A percentile compares a stretch with the other conserved stretches of the same genome.
phyloP scores from a whole-genome alignment of 2,888 invertebrate species.

The Platycheirus albimanus region DNA sequence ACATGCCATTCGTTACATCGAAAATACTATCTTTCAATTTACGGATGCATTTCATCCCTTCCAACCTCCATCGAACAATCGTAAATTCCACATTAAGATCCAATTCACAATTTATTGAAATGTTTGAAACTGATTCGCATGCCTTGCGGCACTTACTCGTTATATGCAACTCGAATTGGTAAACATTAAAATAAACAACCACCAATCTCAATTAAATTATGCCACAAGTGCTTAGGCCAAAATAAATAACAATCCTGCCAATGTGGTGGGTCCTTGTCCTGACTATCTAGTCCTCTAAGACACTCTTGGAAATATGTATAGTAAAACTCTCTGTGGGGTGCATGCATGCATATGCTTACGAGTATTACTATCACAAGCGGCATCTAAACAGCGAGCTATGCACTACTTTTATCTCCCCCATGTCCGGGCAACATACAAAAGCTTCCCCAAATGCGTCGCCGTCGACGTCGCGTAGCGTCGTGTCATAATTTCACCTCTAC shows the following conservation, averaged over 20 bases:
- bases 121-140: conserved; percentile 66
- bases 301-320: conserved; percentile 57
- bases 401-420: conserved; percentile 64
- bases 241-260: conserved; percentile 68
- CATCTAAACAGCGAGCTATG: conserved; percentile 55
- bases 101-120: conserved; percentile 65
- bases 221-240: conserved; percentile 68
- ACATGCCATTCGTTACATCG: too few relatives aligned
- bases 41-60: background rate
- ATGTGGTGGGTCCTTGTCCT: conserved; percentile 66
- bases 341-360: conserved; percentile 9
- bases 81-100: conserved; percentile 55
- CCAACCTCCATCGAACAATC: conserved; percentile 3
- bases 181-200: conserved; percentile 57
- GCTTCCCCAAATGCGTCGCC: conserved; percentile 66
- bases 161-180: conserved; percentile 26
- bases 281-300: conserved; percentile 32
- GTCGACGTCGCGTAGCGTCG: too few relatives aligned
- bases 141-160: conserved; percentile 47
- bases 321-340: conserved; percentile 70
- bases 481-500: conserved; percentile 71
- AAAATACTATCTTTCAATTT: background rate
- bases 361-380: conserved; percentile 54
- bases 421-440: conserved; percentile 48
- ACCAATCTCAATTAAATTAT: conserved; percentile 72